A percentile compares a stretch with the other conserved stretches of the same genome.
Conservation (phyloP, 2,113 vertebrate species). For the Felis catus region DNA sequence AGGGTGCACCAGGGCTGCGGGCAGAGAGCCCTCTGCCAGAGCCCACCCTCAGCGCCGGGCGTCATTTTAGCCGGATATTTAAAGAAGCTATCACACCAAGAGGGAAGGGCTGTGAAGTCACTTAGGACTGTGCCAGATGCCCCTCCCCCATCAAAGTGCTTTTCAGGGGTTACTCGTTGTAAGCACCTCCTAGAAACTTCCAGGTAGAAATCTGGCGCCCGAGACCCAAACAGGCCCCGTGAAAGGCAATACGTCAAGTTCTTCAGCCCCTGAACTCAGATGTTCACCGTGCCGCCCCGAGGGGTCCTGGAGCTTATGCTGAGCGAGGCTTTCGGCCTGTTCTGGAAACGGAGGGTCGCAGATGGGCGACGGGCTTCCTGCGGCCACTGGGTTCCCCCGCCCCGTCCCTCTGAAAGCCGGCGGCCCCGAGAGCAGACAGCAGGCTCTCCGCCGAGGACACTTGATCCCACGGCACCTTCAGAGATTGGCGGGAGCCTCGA, state of each 20-base stretch:
- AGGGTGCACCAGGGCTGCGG: accelerated
- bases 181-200: neutral
- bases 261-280: neutral
- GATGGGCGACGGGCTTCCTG: neutral
- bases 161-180: neutral
- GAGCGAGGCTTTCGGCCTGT: neutral
- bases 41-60: accelerated
- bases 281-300: neutral
- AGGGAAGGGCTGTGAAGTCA: neutral
- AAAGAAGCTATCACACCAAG: neutral
- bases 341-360: neutral
- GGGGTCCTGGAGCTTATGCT: neutral
- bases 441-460: accelerated
- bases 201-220: neutral
- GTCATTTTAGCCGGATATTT: too few relatives aligned
- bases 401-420: neutral
- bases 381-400: neutral
- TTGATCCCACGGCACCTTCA: too few relatives aligned
- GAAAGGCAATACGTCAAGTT: neutral
- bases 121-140: neutral
- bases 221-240: neutral
- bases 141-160: neutral
- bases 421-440: neutral
- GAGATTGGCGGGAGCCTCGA: neutral
- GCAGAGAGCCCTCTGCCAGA: accelerated